Evolutionary conservation across 2,888 invertebrate genomes (phyloP), one percentile per base, ranked within the genome.

Genomic region (Cheilosia vulpina): DNA sequence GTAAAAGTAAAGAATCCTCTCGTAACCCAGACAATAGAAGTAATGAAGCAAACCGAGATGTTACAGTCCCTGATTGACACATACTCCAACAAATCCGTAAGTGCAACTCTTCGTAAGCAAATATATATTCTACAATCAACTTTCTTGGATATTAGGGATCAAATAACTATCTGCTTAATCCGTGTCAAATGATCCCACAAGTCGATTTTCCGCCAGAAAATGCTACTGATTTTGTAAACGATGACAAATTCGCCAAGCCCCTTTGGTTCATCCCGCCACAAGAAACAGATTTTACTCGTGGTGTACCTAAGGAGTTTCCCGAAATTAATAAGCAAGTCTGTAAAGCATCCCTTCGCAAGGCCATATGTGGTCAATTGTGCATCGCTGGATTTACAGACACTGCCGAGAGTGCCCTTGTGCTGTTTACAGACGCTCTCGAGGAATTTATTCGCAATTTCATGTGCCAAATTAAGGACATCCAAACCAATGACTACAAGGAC

Each of bases 1-100:
- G 83, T 92, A 4, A 90, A 90, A 87, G 87, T 92, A 0, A 90
- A 89, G 50, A 92, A 92, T 85, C 90, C 92, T 0, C 77, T 92
- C 24, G 90, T 92, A 2, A 92, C 92, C 11, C 92, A 92, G 89
- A 92, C 92, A 6, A 90, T 92, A 41, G 92, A 92, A 88, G 91
- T 92, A 19, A 92, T 92, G 92, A 91, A 92, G 60, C 92, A 92
- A 87, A 92, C 92, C 0, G 92, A 92, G 87, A 90, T 92, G 88
- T 87, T 92, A 27, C 91, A 91, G 65, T 91, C 91, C 0, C 88
- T 92, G 2, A 92, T 92, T 34, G 92, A 92, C 76, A 91, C 91
- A 0, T 92, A 92, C 60, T 91, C 91, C 0, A 92, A 91, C 63
- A 92, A 92, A 88, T 91, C 92, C 66, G 92, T 90, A 88, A 87